A percentile compares a stretch with the other conserved stretches of the same genome.
phyloP scores from a whole-genome alignment of 2,888 invertebrate genomes.

The Onchidella celtica region DNA sequence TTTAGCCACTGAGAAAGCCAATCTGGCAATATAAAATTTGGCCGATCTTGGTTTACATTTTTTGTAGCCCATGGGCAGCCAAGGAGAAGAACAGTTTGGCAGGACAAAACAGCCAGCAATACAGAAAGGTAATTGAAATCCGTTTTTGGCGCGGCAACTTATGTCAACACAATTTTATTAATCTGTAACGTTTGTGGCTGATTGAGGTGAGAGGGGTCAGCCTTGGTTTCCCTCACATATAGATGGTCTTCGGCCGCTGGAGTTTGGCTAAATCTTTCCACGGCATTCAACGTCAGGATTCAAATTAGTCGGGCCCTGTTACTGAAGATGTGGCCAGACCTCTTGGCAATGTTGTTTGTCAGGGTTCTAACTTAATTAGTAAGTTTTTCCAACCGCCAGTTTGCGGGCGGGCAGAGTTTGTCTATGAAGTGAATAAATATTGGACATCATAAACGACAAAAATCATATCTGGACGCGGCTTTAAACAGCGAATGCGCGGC shows the following conservation, averaged over 20 bases:
- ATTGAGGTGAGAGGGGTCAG: slow-evolving; percentile 37
- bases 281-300: slow-evolving; percentile 36
- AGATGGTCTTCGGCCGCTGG: slow-evolving; percentile 27
- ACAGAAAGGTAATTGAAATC: slow-evolving; percentile 34
- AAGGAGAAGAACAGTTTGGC: slow-evolving; percentile 7
- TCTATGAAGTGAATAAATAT: slow-evolving; percentile 26
- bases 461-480: slow-evolving; percentile 26
- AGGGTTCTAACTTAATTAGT: slow-evolving; percentile 20
- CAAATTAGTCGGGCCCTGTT: neutral
- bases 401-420: slow-evolving; percentile 11
- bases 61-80: neutral
- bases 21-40: neutral
- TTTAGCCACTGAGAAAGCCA: neutral
- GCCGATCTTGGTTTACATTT: neutral
- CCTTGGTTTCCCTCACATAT: neutral
- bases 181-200: slow-evolving; percentile 33
- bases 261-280: slow-evolving; percentile 39
- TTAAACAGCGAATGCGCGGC: neutral
- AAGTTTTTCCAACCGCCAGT: slow-evolving; percentile 25
- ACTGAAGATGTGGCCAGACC: neutral
- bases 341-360: slow-evolving; percentile 14
- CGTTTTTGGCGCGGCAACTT: slow-evolving; percentile 41
- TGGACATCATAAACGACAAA: slow-evolving; percentile 17
- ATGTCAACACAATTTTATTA: slow-evolving; percentile 46
- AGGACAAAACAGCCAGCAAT: neutral